Conservation (phyloP, 1,140 invertebrate species). For the Oreohelix idahoensis region DNA sequence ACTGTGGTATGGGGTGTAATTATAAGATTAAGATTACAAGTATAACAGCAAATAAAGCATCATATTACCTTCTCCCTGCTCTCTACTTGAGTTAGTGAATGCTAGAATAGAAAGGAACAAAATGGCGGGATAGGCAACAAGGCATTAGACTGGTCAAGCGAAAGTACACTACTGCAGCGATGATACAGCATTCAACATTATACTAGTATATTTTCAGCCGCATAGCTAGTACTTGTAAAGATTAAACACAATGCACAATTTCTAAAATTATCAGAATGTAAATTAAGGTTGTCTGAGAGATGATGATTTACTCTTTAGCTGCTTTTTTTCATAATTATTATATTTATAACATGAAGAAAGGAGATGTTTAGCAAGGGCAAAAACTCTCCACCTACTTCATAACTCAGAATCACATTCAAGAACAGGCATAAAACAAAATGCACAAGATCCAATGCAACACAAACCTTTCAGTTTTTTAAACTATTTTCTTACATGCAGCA, state of each 20-base stretch:
- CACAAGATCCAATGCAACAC: no score
- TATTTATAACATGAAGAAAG: no score
- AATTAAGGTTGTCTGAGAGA: no score
- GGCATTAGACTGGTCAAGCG: conserved; percentile 18
- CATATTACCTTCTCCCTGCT: conserved; percentile 29
- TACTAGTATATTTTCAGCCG: not conserved
- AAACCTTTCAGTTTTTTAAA: no score
- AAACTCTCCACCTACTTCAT: no score
- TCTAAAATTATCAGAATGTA: not conserved
- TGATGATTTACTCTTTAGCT: no score
- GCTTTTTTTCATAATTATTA: no score
- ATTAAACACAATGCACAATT: not conserved
- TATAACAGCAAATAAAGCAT: not conserved
- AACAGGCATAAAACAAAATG: no score
- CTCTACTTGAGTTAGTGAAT: conserved; percentile 32
- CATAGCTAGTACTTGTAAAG: not conserved
- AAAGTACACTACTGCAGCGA: conserved; percentile 7
- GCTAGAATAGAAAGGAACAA: conserved; percentile 23
- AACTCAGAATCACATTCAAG: no score
- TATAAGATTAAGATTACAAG: not conserved
- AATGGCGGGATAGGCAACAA: conserved; percentile 14
- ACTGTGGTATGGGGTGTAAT: no score
- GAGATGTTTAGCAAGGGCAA: no score
- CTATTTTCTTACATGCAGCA: no score
- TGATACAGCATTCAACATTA: not conserved